These are phyloP conservation scores for Oncorhynchus kisutch DNA, from an alignment of 2,113 vertebrate species.

Conservation along the genomic window DNA sequence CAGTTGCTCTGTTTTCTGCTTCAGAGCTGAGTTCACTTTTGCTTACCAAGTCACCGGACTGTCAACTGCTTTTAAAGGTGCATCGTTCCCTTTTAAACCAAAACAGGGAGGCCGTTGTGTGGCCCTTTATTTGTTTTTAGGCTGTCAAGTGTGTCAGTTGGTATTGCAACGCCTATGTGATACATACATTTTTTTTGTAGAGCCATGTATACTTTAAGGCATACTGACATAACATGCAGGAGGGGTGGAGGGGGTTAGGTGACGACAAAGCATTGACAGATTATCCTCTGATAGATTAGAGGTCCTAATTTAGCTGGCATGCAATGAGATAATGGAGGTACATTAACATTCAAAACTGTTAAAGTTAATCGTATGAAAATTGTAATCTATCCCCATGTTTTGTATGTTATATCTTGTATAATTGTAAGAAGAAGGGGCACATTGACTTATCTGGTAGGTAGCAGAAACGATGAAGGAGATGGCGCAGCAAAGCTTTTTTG, in stretches of 20 bases:
- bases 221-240: conserved; percentile 34
- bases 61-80: conserved; percentile 57
- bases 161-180: not conserved
- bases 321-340: not conserved
- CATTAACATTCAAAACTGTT: not conserved
- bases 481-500: not conserved
- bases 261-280: conserved; percentile 4
- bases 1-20: conserved; percentile 39
- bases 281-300: conserved; percentile 75
- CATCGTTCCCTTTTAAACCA: conserved; percentile 45
- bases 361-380: no score
- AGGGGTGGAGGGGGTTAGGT: conserved; percentile 39
- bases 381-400: not conserved
- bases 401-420: not conserved
- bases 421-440: not conserved
- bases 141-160: no score
- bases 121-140: conserved; percentile 5
- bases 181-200: not conserved
- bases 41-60: conserved; percentile 58
- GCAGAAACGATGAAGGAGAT: not conserved
- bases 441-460: not conserved
- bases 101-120: conserved; percentile 20
- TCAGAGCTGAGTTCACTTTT: conserved; percentile 35
- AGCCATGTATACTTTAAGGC: not conserved
- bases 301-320: conserved; percentile 62